Conservation (phyloP, 2,888 invertebrate genomes). For the Cephonodes hylas region DNA sequence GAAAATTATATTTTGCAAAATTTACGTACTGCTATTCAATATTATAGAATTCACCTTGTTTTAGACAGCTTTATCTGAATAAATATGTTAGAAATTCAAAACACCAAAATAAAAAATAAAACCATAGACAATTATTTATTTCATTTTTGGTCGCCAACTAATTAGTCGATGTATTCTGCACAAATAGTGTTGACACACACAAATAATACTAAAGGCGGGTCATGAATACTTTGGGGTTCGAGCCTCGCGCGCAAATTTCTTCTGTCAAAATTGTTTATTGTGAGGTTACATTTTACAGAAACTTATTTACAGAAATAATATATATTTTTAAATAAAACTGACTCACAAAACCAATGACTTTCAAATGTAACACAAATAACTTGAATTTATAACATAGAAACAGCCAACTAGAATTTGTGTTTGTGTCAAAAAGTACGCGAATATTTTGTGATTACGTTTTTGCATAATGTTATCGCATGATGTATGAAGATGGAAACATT, state of each 20-base stretch:
- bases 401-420: constrained; percentile 62
- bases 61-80: too few relatives aligned
- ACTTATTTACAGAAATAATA: constrained; percentile 11
- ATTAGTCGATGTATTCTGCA: neutral
- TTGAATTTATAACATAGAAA: constrained; percentile 31
- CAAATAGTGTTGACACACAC: neutral
- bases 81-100: too few relatives aligned
- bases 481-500: constrained; percentile 79
- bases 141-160: too few relatives aligned
- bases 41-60: neutral
- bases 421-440: constrained; percentile 74
- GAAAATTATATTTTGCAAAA: constrained; percentile 4
- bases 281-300: constrained; percentile 52
- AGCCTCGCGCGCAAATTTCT: constrained; percentile 68
- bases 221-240: constrained; percentile 20
- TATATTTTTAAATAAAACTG: constrained; percentile 8
- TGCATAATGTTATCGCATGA: constrained; percentile 76
- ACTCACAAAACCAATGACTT: neutral
- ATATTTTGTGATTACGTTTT: constrained; percentile 61
- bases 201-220: constrained; percentile 12
- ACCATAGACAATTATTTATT: neutral
- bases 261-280: constrained; percentile 74
- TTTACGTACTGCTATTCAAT: neutral
- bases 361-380: constrained; percentile 7
- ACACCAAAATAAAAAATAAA: too few relatives aligned